These are phyloP conservation scores for Linyphia triangularis DNA, from an alignment of 2,888 invertebrate genomes.

Conservation along the genomic window DNA sequence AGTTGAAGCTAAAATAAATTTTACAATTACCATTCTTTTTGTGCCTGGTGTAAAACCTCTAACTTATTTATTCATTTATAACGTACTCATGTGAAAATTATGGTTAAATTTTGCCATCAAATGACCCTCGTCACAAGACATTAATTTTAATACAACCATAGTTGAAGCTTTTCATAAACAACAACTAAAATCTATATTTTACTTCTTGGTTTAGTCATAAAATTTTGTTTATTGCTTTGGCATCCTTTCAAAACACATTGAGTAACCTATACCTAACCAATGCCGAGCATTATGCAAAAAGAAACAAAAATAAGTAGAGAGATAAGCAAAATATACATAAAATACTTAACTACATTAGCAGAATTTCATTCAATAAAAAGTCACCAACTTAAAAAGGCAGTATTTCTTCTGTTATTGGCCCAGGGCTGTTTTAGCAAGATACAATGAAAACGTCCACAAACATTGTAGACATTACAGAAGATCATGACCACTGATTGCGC, in stretches of 20 bases:
- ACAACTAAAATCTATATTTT: background rate
- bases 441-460: conserved; percentile 28
- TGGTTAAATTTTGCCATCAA: background rate
- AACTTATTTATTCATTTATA: background rate
- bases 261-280: background rate
- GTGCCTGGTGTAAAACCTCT: background rate
- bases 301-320: background rate
- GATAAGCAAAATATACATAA: background rate
- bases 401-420: conserved; percentile 20
- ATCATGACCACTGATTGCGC: background rate
- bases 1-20: no score
- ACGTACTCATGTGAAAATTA: background rate
- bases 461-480: conserved; percentile 1
- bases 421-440: conserved; percentile 3
- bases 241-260: background rate
- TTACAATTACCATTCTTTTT: no score
- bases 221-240: background rate
- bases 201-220: background rate
- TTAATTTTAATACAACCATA: background rate
- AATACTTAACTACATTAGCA: background rate
- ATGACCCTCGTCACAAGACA: background rate
- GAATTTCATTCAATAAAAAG: background rate
- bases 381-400: conserved; percentile 1
- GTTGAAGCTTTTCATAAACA: background rate
- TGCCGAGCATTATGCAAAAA: background rate